A percentile compares a stretch with the other conserved stretches of the same genome.
These are phyloP conservation scores for Carlito syrichta DNA, from an alignment of 2,113 vertebrate genomes.

Conservation along the genomic window DNA sequence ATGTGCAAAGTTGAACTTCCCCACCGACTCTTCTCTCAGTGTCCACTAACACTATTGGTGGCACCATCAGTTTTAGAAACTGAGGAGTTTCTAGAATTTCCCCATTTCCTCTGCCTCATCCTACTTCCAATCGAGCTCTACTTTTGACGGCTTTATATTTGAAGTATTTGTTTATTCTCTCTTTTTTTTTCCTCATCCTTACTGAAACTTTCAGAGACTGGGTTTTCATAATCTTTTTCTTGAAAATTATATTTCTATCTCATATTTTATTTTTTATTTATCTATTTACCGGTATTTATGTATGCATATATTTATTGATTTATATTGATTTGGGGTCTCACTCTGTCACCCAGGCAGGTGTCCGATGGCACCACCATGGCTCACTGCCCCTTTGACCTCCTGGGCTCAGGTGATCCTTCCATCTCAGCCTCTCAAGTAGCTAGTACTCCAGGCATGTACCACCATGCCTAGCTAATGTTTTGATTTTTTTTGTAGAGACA, in stretches of 20 bases:
- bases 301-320: too few relatives aligned
- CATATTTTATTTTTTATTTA: too few relatives aligned
- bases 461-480: too few relatives aligned
- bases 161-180: background rate
- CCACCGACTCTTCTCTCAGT: background rate
- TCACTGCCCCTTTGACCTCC: too few relatives aligned
- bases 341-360: too few relatives aligned
- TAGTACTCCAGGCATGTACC: too few relatives aligned
- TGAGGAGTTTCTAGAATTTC: background rate
- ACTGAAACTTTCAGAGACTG: background rate
- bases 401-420: too few relatives aligned
- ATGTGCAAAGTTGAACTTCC: background rate
- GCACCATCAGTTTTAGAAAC: constrained; percentile 4
- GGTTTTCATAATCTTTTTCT: background rate
- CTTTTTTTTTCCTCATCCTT: background rate
- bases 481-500: too few relatives aligned
- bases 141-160: background rate
- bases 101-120: background rate
- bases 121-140: background rate
- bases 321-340: too few relatives aligned
- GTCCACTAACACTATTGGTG: background rate
- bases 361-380: too few relatives aligned
- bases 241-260: background rate
- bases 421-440: too few relatives aligned
- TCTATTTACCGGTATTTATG: too few relatives aligned